Evolutionary conservation across 2,113 vertebrate species (phyloP), one percentile per base, ranked within the genome.

Genomic region (Bostrychus sinensis): DNA sequence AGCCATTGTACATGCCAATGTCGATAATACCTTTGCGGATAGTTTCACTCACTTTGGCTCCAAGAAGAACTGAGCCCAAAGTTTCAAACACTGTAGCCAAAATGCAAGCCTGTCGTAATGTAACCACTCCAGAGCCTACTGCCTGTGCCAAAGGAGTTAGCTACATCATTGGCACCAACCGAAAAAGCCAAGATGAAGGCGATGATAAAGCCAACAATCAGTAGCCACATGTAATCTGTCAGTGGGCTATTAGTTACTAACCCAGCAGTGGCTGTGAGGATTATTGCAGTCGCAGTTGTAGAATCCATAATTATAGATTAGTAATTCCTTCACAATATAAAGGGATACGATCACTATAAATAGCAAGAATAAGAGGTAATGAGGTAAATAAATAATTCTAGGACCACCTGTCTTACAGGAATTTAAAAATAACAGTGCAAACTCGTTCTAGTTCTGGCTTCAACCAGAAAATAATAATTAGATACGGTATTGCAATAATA

Each of bases 91-190:
- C 25, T 1, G 94, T 95, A 23, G 97, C 97, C 37, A 99, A 77
- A 75, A 98, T 54, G 53, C 97, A 99, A 1, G 97, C 97, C 60
- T 95, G 95, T 14, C 92, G 92, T 34, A 98, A 91, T 25, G 96
- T 98, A 81, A 98, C 95, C 30, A 94, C 97, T 0, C 97, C 97
- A 0, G 97, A 99, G 67, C 97, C 97, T 61, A 98, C 97, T 0
- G 97, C 97, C n/a, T 0, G 97, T 99, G 58, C 97, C 97, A 7
- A 99, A 99, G 0, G 97, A 99, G 88, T 99, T 99, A 14, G 97
- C 97, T 5, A 98, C 97, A 2, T 99, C 97, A 51, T 99, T 99
- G 81, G 97, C 97, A 0, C 97, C 97, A 0, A 99, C 97, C 0
- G 97, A 99, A 84, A 99, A 99, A 17, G 97, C 97, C 73, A 99